Percentiles rank a stretch among this genome's conserved stretches.
phyloP scores from a whole-genome alignment of 2,113 vertebrate species.

The Ictalurus furcatus region DNA sequence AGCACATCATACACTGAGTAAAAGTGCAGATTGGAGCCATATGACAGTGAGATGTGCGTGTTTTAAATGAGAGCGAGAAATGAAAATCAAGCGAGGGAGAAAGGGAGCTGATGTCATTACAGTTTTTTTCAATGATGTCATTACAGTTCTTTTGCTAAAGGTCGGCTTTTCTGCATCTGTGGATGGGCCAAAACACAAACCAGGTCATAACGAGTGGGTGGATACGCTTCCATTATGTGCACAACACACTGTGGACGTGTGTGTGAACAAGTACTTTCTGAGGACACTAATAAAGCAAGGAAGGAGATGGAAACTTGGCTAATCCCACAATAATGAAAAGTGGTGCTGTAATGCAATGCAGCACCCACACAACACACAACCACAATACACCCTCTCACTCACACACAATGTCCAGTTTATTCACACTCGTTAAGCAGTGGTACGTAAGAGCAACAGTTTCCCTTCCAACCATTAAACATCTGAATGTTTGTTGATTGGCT shows the following conservation, averaged over 20 bases:
- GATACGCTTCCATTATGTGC: neutral
- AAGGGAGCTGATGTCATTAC: neutral
- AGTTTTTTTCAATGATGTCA: slow-evolving; percentile 16
- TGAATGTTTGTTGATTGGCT: slow-evolving; percentile 45
- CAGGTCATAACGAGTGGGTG: slow-evolving; percentile 13
- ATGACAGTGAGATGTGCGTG: slow-evolving; percentile 3
- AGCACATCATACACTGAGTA: slow-evolving; percentile 4
- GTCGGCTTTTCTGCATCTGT: neutral
- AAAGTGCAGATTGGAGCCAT: slow-evolving; percentile 21
- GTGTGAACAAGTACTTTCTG: slow-evolving; percentile 23
- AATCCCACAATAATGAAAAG: slow-evolving; percentile 15
- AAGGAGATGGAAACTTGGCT: slow-evolving; percentile 26
- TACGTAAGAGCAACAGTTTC: slow-evolving; percentile 39
- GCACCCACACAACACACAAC: neutral
- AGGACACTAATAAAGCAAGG: slow-evolving; percentile 23
- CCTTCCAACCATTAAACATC: slow-evolving; percentile 37
- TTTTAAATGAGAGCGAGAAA: neutral
- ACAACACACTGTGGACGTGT: neutral
- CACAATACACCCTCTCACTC: neutral
- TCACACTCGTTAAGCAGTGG: slow-evolving; percentile 31
- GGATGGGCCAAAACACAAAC: neutral
- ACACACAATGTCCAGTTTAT: neutral
- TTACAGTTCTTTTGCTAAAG: slow-evolving; percentile 6
- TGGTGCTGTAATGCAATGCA: slow-evolving; percentile 22
- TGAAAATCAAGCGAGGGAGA: neutral